phyloP scores from a whole-genome alignment of 2,888 invertebrate genomes.

The Balanococcus diminutus region DNA sequence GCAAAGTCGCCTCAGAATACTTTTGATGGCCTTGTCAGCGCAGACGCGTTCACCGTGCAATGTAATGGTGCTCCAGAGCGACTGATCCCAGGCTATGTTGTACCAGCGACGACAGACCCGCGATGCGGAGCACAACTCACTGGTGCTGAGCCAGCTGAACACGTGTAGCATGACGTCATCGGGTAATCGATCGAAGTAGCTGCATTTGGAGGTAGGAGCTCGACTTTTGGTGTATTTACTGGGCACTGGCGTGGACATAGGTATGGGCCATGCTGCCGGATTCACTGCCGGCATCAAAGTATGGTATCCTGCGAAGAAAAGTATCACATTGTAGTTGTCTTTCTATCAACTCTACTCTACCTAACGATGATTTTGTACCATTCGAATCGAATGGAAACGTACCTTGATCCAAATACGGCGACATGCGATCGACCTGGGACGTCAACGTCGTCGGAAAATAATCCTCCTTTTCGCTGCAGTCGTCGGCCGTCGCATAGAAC shows the following conservation, averaged over 20 bases:
- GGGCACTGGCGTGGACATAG: conserved; percentile 56
- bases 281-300: conserved; percentile 56
- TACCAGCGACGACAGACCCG: conserved; percentile 79
- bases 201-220: conserved; percentile 53
- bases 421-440: not conserved
- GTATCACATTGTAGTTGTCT: not conserved
- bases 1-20: conserved; percentile 70
- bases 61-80: conserved; percentile 74
- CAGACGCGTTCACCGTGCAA: conserved; percentile 68
- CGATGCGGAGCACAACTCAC: conserved; percentile 75
- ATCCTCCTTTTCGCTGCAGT: not conserved
- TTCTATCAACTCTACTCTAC: not conserved
- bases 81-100: conserved; percentile 77
- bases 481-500: not conserved
- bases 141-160: conserved; percentile 73
- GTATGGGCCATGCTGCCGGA: conserved; percentile 57
- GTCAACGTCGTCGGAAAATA: conserved; percentile 37
- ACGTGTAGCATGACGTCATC: conserved; percentile 74
- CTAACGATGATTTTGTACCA: no score
- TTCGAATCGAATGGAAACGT: not conserved
- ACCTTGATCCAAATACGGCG: conserved; percentile 54
- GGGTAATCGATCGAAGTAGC: conserved; percentile 69
- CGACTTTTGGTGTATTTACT: conserved; percentile 57
- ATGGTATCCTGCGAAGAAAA: conserved; percentile 31
- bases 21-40: conserved; percentile 71